Evolutionary conservation across 2,113 vertebrate species (phyloP), one percentile per base, ranked within the genome.

Genomic region (Trematomus loennbergii): DNA sequence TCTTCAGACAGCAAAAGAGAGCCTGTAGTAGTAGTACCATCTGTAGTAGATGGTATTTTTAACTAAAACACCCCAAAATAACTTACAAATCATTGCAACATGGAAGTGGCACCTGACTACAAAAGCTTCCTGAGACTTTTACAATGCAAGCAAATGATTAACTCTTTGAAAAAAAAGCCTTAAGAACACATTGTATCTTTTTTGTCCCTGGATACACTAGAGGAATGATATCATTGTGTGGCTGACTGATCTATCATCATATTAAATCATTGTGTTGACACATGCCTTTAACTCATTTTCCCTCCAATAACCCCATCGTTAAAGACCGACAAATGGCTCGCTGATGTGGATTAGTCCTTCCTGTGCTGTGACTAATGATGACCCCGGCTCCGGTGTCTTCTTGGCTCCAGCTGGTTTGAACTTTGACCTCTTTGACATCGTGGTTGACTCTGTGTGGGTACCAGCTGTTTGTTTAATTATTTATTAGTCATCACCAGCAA

Each of bases 381-480:
- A 72, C 60, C 52, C 54, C 0, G 74, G 55, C 69, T 80, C 64
- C 12, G 20, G 54, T 40, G 81, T 78, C 81, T 77, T 29, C 49
- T 33, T 15, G 67, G 81, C 83, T 89, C 79, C 45, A 65, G 62
- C 54, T 78, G 15, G 52, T 54, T 45, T 86, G 77, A 89, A 36
- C 85, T 84, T 58, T 58, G 90, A 91, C 83, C 89, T 75, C 29
- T 11, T 52, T 87, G 81, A 89, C 72, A 71, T 82, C 58, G 73
- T 10, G 50, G 63, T 10, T 55, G 55, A 72, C 45, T 36, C n/a
- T 16, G 25, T 70, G 78, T 76, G 18, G 0, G 70, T n/a, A 57
- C 73, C 91, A 87, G 84, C 88, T 85, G 81, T 59, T 65, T 20
- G 48, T 18, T 12, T 12, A 49, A 12, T 72, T 72, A 60, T 78